Evolutionary conservation across 2,797 vertebrate genomes (phyloP).

Genomic region (Eulemur rubriventer): DNA sequence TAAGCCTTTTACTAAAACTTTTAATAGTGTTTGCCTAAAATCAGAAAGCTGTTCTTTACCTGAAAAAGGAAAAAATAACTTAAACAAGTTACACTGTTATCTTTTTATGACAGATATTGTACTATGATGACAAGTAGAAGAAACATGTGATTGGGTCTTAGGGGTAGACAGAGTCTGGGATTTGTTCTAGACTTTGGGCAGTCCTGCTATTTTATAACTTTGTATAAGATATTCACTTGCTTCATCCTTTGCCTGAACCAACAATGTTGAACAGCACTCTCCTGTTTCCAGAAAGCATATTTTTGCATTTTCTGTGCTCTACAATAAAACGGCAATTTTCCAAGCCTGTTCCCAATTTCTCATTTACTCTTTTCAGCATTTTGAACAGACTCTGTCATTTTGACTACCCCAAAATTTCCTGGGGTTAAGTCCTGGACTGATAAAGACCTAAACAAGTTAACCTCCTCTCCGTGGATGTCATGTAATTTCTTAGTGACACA

Average conservation of each 20-base stretch:
- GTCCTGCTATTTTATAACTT: accelerated
- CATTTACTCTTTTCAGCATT: not conserved
- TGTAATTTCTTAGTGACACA: conserved; percentile 39
- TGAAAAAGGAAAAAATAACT: not conserved
- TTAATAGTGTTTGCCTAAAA: not conserved
- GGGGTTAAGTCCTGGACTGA: not conserved
- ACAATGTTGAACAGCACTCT: not conserved
- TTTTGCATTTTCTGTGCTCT: not conserved
- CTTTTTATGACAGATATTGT: not conserved
- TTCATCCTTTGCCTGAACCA: not conserved
- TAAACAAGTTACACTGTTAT: not conserved
- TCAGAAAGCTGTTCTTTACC: not conserved
- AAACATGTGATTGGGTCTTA: accelerated
- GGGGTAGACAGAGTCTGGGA: accelerated
- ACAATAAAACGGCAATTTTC: not conserved
- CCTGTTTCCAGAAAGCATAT: not conserved
- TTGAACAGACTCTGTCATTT: conserved; percentile 4
- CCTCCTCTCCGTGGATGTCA: not conserved
- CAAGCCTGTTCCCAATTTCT: not conserved
- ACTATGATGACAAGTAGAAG: not conserved
- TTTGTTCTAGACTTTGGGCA: not conserved
- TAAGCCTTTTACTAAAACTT: not conserved
- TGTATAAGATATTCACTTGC: not conserved
- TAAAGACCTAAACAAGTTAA: conserved; percentile 34
- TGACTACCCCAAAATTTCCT: not conserved